A percentile compares a stretch with the other conserved stretches of the same genome.
Evolutionary conservation across 2,888 invertebrate genomes (phyloP).

Genomic region (Ecliptopera silaceata): DNA sequence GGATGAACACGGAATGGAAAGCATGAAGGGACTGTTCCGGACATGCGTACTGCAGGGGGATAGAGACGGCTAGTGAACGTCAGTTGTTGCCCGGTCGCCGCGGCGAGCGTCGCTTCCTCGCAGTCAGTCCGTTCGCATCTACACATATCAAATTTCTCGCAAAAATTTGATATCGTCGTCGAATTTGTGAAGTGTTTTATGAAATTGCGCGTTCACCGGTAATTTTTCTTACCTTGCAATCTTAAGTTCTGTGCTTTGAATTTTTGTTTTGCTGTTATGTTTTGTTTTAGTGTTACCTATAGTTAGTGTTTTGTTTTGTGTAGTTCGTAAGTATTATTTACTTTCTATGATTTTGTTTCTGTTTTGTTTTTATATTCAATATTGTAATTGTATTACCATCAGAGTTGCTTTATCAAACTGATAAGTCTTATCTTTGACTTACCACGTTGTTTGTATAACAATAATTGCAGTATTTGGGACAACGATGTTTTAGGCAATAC

Average conservation of each 20-base stretch:
- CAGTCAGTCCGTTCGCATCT: conserved; percentile 50
- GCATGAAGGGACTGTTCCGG: conserved; percentile 70
- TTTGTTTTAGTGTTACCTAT: conserved; percentile 68
- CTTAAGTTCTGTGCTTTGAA: conserved; percentile 54
- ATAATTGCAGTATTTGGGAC: conserved; percentile 57
- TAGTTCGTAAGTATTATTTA: conserved; percentile 63
- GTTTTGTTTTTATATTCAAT: conserved; percentile 28
- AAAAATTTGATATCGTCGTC: conserved; percentile 81
- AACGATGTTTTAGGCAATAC: conserved; percentile 16
- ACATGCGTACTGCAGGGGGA: conserved; percentile 79
- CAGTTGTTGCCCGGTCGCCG: conserved; percentile 73
- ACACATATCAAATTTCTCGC: conserved; percentile 82
- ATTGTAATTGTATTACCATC: conserved; percentile 62
- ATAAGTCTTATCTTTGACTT: conserved; percentile 66
- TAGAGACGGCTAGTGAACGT: conserved; percentile 63
- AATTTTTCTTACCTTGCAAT: conserved; percentile 45
- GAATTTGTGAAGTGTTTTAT: conserved; percentile 69
- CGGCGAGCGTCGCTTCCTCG: conserved; percentile 55
- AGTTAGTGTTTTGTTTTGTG: conserved; percentile 59
- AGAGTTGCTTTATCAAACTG: conserved; percentile 75
- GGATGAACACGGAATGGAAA: conserved; percentile 57
- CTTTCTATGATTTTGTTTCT: conserved; percentile 25
- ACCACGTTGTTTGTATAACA: conserved; percentile 55
- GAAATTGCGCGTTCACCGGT: conserved; percentile 65
- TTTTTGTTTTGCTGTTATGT: conserved; percentile 66